Percentiles rank a stretch among this genome's conserved stretches.
Evolutionary conservation across 2,797 vertebrate genomes (phyloP).

Genomic region (Alosa sapidissima): DNA sequence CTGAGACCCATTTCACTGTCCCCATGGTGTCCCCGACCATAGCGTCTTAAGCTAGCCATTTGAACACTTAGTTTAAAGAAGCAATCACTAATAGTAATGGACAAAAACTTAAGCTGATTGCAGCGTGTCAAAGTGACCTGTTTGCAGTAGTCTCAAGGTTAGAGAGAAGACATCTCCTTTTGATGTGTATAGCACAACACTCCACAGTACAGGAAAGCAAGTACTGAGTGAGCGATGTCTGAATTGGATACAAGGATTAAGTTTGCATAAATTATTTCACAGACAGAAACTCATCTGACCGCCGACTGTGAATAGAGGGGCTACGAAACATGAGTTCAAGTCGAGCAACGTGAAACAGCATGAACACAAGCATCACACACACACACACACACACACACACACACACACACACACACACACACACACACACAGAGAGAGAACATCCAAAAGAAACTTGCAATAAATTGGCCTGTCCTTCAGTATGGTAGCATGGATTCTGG

Average conservation of each 20-base stretch:
- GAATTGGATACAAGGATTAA: no score
- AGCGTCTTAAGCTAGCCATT: not conserved
- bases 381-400: not conserved
- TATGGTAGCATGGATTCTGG: constrained; percentile 53
- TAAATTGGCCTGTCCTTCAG: constrained; percentile 58
- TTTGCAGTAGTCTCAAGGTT: not conserved
- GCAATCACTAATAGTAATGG: not conserved
- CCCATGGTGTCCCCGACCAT: not conserved
- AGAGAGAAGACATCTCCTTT: not conserved
- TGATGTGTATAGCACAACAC: not conserved
- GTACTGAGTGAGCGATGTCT: no score
- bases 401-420: not conserved
- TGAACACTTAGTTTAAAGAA: not conserved
- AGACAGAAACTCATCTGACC: no score
- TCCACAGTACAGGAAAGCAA: not conserved
- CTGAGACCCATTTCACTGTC: not conserved
- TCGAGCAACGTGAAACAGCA: not conserved
- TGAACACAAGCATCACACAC: not conserved
- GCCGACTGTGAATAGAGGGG: no score
- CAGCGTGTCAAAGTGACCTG: not conserved
- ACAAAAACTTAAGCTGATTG: not conserved
- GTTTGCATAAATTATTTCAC: no score
- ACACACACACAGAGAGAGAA: constrained; percentile 28
- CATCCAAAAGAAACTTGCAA: constrained; percentile 47
- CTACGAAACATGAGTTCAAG: no score